Conservation (phyloP, 2,888 invertebrate species). For the Cosmopolites sordidus region DNA sequence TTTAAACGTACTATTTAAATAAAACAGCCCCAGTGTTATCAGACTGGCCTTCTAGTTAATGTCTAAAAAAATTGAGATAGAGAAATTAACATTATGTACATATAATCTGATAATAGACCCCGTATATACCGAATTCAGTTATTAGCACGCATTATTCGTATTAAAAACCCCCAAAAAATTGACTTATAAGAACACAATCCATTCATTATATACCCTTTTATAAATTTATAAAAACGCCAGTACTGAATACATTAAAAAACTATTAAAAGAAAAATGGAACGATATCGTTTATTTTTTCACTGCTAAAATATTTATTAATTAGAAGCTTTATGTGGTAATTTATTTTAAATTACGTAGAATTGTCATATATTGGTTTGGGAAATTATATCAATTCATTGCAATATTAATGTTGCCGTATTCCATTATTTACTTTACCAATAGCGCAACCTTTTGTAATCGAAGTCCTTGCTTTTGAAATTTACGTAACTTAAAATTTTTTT, state of each 20-base stretch:
- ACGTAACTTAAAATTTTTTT: too few relatives aligned
- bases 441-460: not conserved
- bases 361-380: slow-evolving; percentile 8
- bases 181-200: not conserved
- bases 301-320: slow-evolving; percentile 14
- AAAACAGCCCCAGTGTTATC: too few relatives aligned
- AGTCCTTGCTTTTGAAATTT: too few relatives aligned
- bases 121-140: not conserved
- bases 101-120: too few relatives aligned
- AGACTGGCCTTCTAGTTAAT: too few relatives aligned
- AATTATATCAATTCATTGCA: slow-evolving; percentile 7
- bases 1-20: too few relatives aligned
- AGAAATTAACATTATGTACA: too few relatives aligned
- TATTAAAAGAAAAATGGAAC: slow-evolving; percentile 13
- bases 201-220: slow-evolving; percentile 1
- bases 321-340: slow-evolving; percentile 13
- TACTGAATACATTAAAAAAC: slow-evolving; percentile 13
- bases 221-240: slow-evolving; percentile 10
- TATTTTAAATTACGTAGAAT: slow-evolving; percentile 14
- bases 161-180: not conserved
- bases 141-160: not conserved
- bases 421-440: slow-evolving; percentile 6
- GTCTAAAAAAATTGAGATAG: too few relatives aligned
- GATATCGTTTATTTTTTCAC: slow-evolving; percentile 1
- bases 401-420: slow-evolving; percentile 8